Evolutionary conservation across 2,888 invertebrate species (phyloP).

Genomic region (Leucoma salicis): DNA sequence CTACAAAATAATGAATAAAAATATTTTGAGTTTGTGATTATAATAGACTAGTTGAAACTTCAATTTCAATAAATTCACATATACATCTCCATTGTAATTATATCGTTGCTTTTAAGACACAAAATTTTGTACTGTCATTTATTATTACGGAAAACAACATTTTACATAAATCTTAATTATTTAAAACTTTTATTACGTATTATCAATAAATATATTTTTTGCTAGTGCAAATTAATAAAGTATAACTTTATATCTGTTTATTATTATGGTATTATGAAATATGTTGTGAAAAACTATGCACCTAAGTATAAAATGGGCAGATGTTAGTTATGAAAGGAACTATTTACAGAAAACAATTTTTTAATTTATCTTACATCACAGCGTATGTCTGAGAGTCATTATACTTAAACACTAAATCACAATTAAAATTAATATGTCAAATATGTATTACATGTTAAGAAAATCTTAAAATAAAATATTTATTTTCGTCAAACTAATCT

Average conservation of each 20-base stretch:
- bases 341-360: constrained; percentile 41
- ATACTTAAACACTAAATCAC: constrained; percentile 55
- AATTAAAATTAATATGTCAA: constrained; percentile 52
- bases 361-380: constrained; percentile 73
- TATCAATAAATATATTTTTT: too few species aligned
- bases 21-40: too few species aligned
- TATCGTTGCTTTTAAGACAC: constrained; percentile 58
- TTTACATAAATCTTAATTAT: too few species aligned
- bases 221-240: too few species aligned
- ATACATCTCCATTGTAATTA: constrained; percentile 15
- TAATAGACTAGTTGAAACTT: constrained; percentile 31
- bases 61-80: constrained; percentile 27
- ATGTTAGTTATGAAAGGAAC: constrained; percentile 35
- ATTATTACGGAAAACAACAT: too few species aligned
- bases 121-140: constrained; percentile 51
- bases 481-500: constrained; percentile 64
- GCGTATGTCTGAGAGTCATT: constrained; percentile 75
- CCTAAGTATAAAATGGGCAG: too few species aligned
- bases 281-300: too few species aligned
- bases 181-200: too few species aligned
- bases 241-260: neutral
- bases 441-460: constrained; percentile 39
- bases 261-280: constrained; percentile 3
- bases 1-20: too few species aligned
- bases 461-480: constrained; percentile 38